These are phyloP conservation scores for Luidia sarsii DNA, from an alignment of 53 echinoderm and acorn worm genomes.

Conservation along the genomic window DNA sequence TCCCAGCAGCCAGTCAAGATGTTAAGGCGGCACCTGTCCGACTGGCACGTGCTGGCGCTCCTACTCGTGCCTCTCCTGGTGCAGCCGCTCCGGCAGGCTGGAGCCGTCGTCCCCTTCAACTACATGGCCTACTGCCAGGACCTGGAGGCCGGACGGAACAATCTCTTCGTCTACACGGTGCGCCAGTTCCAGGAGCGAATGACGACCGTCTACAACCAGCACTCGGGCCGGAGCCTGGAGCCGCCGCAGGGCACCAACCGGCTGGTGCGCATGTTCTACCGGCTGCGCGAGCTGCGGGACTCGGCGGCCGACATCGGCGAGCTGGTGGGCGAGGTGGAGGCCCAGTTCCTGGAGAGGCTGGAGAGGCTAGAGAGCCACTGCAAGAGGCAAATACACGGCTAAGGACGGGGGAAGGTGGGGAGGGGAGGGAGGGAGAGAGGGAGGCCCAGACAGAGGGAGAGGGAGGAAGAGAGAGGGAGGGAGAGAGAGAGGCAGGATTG, in stretches of 20 bases:
- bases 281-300: slow-evolving; percentile 5
- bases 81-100: not conserved
- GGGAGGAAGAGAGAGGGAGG: not conserved
- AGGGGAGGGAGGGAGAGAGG: too few relatives aligned
- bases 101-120: slow-evolving; percentile 12
- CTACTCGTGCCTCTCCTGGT: slow-evolving; percentile 44
- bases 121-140: slow-evolving; percentile 40
- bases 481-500: too few relatives aligned
- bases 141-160: slow-evolving; percentile 21
- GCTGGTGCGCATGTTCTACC: slow-evolving; percentile 37
- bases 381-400: slow-evolving; percentile 48
- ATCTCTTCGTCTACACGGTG: slow-evolving; percentile 34
- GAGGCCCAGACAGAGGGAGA: too few relatives aligned
- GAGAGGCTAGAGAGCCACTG: slow-evolving; percentile 32
- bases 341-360: not conserved
- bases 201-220: not conserved
- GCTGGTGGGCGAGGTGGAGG: slow-evolving; percentile 23
- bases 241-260: slow-evolving; percentile 40
- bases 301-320: slow-evolving; percentile 12
- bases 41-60: slow-evolving; percentile 12
- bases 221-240: slow-evolving; percentile 5
- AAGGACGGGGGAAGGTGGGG: not conserved
- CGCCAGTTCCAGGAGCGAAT: slow-evolving; percentile 23
- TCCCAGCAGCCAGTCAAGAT: too few relatives aligned
- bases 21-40: slow-evolving; percentile 15